Evolutionary conservation across 2,888 invertebrate genomes (phyloP), one percentile per base, ranked within the genome.

Genomic region (Hymenopus coronatus): DNA sequence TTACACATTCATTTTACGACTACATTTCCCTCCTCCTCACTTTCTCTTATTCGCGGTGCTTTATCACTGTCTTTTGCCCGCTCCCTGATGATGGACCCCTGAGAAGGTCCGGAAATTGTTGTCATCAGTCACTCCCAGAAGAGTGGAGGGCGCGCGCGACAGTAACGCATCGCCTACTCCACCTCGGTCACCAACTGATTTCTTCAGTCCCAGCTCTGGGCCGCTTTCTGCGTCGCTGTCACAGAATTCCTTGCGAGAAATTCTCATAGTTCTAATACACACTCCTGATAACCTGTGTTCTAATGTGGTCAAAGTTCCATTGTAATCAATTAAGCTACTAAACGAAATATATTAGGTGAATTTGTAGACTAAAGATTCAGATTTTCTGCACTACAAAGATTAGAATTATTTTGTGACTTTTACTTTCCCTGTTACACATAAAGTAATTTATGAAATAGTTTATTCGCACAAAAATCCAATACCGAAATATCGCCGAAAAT

Each of bases 41-140:
- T 70, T 70, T 33, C 25, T 28, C 82, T 87, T 82, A 25, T 33
- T 82, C 82, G 20, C 87, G 30, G 33, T 82, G 82, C 82, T 87
- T 87, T 82, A 82, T 87, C 87, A 87, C 87, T 87, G 87, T 81
- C 81, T 81, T n/a, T 25, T 86, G 70, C 86, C 87, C 82, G 81
- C 33, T 33, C 82, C 82, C 82, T 82, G 82, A 87, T 87, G 87
- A 87, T 54, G 87, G 87, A 87, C 87, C 30, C 87, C 87, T 87
- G 87, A 87, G 87, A 82, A 87, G 82, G 54, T 40, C 87, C 87
- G 87, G 87, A 87, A 87, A 87, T 87, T 87, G 87, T 87, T 87
- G 87, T 82, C 82, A 87, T 87, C 87, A 81, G 87, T 87, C 87
- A 87, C 86, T 85, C 28, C 85, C 70, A 28, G 28, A 28, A n/a